Percentiles rank a stretch among this genome's conserved stretches.
Evolutionary conservation across 2,797 vertebrate species (phyloP).

Genomic region (Bufotes viridis): DNA sequence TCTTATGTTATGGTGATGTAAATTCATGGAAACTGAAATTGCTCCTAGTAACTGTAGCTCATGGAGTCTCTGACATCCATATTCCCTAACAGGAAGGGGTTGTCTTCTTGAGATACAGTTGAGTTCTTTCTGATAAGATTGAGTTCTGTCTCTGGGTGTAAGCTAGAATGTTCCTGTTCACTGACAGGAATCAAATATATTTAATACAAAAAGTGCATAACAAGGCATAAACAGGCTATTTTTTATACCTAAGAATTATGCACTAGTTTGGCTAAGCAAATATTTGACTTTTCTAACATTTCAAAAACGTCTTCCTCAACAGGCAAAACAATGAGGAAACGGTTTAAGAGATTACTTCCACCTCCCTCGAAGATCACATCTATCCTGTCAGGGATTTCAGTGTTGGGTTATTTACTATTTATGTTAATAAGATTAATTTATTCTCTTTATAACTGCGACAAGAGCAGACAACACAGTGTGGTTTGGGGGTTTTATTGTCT

Average conservation of each 20-base stretch:
- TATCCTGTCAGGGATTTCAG: not conserved
- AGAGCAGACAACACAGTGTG: not conserved
- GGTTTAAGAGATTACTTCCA: not conserved
- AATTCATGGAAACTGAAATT: no score
- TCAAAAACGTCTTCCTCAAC: not conserved
- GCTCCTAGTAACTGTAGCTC: no score
- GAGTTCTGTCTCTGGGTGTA: not conserved
- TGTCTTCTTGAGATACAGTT: not conserved
- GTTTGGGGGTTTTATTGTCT: not conserved
- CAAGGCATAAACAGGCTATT: not conserved
- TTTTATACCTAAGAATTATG: no score
- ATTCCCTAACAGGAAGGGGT: no score
- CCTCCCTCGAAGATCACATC: not conserved
- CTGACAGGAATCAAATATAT: not conserved
- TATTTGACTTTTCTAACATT: not conserved
- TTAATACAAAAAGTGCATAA: not conserved
- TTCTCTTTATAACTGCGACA: not conserved
- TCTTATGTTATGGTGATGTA: no score
- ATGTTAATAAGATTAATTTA: not conserved
- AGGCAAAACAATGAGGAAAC: not conserved
- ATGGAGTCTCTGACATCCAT: no score
- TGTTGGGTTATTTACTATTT: not conserved
- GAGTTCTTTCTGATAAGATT: not conserved
- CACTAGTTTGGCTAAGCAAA: not conserved
- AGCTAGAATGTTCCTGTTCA: not conserved